A percentile compares a stretch with the other conserved stretches of the same genome.
Evolutionary conservation across 2,113 vertebrate species (phyloP).

Genomic region (Centropristis striata): DNA sequence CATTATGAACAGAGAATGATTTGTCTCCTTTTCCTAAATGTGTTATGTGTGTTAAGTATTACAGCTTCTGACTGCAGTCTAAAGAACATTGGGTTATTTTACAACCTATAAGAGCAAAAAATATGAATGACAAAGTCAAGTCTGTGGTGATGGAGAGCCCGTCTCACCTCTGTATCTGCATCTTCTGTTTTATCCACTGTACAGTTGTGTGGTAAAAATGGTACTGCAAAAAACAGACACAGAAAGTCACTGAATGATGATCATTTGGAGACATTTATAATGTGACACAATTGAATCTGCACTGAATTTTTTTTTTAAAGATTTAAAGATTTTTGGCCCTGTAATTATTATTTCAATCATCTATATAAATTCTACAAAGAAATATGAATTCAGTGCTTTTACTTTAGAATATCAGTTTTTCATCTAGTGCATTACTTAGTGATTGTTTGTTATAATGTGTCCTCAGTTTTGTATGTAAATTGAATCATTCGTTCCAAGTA

Average conservation of each 20-base stretch:
- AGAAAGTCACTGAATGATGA: background rate
- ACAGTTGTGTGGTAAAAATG: conserved; percentile 91
- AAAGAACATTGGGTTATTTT: background rate
- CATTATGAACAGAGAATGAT: background rate
- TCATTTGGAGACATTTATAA: background rate
- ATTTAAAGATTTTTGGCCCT: no score
- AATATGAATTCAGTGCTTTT: no score
- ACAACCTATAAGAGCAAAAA: background rate
- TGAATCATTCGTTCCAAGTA: no score
- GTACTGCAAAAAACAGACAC: conserved; percentile 80
- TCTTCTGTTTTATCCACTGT: conserved; percentile 91
- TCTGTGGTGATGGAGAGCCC: background rate
- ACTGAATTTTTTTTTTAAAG: no score
- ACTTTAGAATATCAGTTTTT: no score
- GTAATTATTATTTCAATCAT: no score
- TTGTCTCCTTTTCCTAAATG: no score
- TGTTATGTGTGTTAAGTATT: background rate
- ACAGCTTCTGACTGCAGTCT: background rate
- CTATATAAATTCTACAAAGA: no score
- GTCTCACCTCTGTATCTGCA: conserved; percentile 90
- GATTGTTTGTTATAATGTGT: no score
- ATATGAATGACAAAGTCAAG: background rate
- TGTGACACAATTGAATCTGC: background rate
- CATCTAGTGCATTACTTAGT: no score
- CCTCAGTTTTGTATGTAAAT: no score